Evolutionary conservation across 1,140 invertebrate species (phyloP).

Genomic region (Heterodera carotae): DNA sequence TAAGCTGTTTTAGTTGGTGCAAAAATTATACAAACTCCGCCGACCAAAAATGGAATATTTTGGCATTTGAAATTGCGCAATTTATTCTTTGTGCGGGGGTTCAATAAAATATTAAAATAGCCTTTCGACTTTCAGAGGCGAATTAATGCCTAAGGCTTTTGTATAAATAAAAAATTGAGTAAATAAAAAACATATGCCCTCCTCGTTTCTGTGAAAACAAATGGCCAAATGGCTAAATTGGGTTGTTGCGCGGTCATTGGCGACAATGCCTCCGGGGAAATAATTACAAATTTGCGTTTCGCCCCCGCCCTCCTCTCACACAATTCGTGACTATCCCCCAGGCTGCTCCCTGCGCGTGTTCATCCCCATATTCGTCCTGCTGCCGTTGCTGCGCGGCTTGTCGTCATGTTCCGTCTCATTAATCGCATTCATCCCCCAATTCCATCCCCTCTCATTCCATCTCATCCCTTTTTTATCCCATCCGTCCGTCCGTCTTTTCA

Average conservation of each 20-base stretch:
- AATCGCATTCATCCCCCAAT: background rate
- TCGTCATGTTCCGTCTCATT: constrained; percentile 4
- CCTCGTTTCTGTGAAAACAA: too few species aligned
- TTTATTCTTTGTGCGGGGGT: too few species aligned
- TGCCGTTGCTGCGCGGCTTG: too few species aligned
- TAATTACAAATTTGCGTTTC: background rate
- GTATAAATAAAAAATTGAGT: too few species aligned
- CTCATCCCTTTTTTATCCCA: too few species aligned
- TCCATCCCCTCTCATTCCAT: background rate
- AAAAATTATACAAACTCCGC: background rate
- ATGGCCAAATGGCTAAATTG: background rate
- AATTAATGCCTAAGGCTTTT: too few species aligned
- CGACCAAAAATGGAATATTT: too few species aligned
- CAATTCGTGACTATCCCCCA: background rate
- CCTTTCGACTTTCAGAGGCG: too few species aligned
- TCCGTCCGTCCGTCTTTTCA: background rate
- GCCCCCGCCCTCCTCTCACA: background rate
- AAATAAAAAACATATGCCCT: too few species aligned
- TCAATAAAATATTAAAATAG: too few species aligned
- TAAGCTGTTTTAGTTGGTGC: background rate
- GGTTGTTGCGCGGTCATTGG: background rate
- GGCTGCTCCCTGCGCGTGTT: background rate
- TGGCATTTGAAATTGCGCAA: too few species aligned
- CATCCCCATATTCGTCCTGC: background rate
- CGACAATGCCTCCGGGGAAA: background rate